Base-by-base conservation (phyloP, 2,888 invertebrate species). In the Limnephilus marmoratus region DNA sequence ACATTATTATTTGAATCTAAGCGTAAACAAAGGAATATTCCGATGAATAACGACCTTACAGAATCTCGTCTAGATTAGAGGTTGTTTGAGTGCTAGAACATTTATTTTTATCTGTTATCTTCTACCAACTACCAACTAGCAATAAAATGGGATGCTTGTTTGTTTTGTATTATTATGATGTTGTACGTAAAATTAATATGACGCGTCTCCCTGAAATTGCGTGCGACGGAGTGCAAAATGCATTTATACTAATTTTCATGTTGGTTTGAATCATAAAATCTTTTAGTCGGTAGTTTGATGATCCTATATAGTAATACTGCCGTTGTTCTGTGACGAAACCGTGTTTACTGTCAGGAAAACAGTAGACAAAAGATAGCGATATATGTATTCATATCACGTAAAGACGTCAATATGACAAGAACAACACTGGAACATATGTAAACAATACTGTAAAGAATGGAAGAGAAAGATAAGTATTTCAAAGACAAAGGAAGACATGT, bases 21-120 rank as follows among this genome's bases (percentile, higher is more conserved):
- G 85, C 34, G 41, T 45, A 86, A 86, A 86, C 86, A 86, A 86
- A 86, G 86, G 86, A 86, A 86, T 86, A 86, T 86, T 86, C 86
- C 53, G 24, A 86, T n/a, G 86, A 86, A 86, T 41, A 86, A 86
- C 49, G 49, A 85, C 68, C 68, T 68, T 68, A 68, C 68, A n/a
- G 24, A 68, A 68, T 68, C 68, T 68, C 68, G n/a, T 24, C 68
- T 24, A 68, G 68, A 68, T 68, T 68, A 68, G 68, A 68, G 24
- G 9, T 68, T 68, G 24, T 68, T 68, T 68, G 68, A 24, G 68
- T 68, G 9, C 68, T 24, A 68, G 9, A 68, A 68, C 2, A 68
- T 68, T 49, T 49, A 68, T 68, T 68, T 68, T 68, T n/a, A 68
- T 68, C 68, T 68, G 68, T 68, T 68, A 68, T 68, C 68, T 68